A percentile compares a stretch with the other conserved stretches of the same genome.
These are phyloP conservation scores for Rhynchonycteris naso DNA, from an alignment of 2,797 vertebrate genomes.

Conservation along the genomic window DNA sequence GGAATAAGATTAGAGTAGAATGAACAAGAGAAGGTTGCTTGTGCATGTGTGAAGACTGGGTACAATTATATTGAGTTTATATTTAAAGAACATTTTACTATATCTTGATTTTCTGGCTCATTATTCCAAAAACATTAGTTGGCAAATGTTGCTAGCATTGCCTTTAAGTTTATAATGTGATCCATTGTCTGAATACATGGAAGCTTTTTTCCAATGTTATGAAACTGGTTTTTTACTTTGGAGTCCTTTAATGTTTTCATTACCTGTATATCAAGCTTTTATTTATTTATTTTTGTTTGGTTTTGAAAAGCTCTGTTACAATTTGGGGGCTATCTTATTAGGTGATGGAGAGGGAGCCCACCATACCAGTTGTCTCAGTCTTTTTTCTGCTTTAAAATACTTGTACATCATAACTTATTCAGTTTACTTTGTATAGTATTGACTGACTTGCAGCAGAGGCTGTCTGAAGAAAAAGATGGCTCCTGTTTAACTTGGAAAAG, in stretches of 20 bases:
- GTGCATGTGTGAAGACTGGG: background rate
- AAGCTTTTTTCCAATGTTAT: background rate
- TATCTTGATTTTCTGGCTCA: slow-evolving; percentile 10
- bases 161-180: background rate
- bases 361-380: background rate
- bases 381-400: slow-evolving; percentile 21
- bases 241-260: background rate
- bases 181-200: background rate
- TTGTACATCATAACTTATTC: background rate
- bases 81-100: slow-evolving; percentile 25
- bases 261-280: background rate
- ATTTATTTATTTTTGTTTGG: background rate
- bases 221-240: background rate
- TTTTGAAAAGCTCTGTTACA: slow-evolving; percentile 13
- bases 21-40: background rate
- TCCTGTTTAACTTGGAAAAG: slow-evolving; percentile 29
- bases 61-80: background rate
- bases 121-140: background rate
- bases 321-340: background rate
- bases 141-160: background rate
- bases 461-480: background rate
- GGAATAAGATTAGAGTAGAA: background rate
- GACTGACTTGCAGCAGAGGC: background rate
- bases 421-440: background rate
- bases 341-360: background rate